A percentile compares a stretch with the other conserved stretches of the same genome.
Evolutionary conservation across 2,888 invertebrate genomes (phyloP).

Genomic region (Loripinus fragilis): DNA sequence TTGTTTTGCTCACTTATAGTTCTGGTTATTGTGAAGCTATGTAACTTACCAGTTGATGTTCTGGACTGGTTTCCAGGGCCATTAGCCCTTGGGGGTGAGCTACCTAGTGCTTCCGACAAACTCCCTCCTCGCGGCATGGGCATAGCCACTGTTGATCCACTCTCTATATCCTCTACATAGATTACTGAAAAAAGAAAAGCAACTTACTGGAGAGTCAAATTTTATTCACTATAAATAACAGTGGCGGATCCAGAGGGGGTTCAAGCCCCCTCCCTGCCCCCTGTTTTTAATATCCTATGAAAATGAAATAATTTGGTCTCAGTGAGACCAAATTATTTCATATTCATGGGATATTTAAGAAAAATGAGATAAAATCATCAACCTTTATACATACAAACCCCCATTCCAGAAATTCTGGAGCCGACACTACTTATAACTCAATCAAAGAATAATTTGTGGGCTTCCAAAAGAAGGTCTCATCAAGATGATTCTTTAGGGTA

Average conservation of each 20-base stretch:
- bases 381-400: too few relatives aligned
- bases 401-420: too few relatives aligned
- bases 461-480: too few relatives aligned
- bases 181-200: slow-evolving; percentile 32
- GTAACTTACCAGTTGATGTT: slow-evolving; percentile 23
- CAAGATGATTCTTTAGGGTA: too few relatives aligned
- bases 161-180: slow-evolving; percentile 41
- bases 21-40: too few relatives aligned
- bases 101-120: slow-evolving; percentile 40
- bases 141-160: slow-evolving; percentile 4
- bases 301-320: too few relatives aligned
- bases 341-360: too few relatives aligned
- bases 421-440: too few relatives aligned
- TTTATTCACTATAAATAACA: background rate
- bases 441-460: too few relatives aligned
- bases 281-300: too few relatives aligned
- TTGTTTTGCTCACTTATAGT: background rate
- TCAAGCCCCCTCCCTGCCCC: too few relatives aligned
- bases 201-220: background rate
- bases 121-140: slow-evolving; percentile 50
- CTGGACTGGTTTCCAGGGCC: slow-evolving; percentile 17
- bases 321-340: too few relatives aligned
- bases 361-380: background rate
- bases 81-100: slow-evolving; percentile 17
- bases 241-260: background rate